Conservation (phyloP, 2,888 invertebrate species). For the Himalopsyche japonica region DNA sequence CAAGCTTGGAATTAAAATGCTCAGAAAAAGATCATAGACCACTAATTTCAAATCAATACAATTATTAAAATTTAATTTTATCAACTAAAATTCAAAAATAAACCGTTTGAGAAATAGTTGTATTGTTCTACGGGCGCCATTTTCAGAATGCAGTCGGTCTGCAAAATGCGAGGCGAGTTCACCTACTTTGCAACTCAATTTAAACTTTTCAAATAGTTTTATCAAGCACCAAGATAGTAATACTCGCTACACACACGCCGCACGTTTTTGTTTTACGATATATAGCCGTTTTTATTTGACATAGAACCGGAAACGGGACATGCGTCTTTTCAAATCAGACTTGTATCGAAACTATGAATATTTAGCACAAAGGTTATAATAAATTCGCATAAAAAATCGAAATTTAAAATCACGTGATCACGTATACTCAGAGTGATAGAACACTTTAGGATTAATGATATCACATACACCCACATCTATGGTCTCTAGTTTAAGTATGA, state of each 20-base stretch:
- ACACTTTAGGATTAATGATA: too few species aligned
- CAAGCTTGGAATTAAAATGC: too few species aligned
- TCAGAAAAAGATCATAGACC: too few species aligned
- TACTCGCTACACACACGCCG: conserved; percentile 9
- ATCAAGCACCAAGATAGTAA: conserved; percentile 27
- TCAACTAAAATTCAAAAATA: too few species aligned
- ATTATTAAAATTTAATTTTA: too few species aligned
- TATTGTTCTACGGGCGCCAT: background rate
- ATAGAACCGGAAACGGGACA: background rate
- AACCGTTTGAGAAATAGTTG: background rate
- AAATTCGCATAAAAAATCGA: too few species aligned
- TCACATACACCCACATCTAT: too few species aligned
- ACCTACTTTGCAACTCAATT: conserved; percentile 25
- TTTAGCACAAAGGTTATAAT: too few species aligned
- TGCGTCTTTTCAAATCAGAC: background rate
- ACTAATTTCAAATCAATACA: too few species aligned
- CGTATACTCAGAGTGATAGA: too few species aligned
- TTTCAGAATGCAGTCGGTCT: conserved; percentile 19
- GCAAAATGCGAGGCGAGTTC: conserved; percentile 17
- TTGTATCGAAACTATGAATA: background rate
- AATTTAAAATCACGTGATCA: too few species aligned
- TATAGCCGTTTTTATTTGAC: background rate
- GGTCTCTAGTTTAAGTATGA: too few species aligned
- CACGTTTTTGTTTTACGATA: background rate
- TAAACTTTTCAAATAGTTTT: conserved; percentile 31